These are phyloP conservation scores for Oncorhynchus clarkii DNA, from an alignment of 2,113 vertebrate species.

Conservation along the genomic window DNA sequence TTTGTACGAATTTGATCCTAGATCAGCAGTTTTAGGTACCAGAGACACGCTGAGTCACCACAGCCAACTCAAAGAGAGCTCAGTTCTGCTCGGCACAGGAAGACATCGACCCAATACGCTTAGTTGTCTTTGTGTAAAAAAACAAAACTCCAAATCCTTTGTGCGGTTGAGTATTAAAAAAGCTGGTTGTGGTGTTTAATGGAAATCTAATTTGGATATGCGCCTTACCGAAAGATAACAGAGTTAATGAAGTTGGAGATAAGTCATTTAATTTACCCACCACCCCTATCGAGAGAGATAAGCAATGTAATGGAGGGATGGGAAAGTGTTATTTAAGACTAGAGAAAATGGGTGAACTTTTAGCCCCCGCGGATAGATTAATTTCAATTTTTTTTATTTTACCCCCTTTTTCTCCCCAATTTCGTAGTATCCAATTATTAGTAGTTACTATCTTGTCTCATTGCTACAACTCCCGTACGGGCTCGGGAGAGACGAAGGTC, in stretches of 20 bases:
- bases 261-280: constrained; percentile 67
- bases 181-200: constrained; percentile 38
- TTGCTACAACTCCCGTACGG: too few relatives aligned
- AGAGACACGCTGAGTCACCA: constrained; percentile 17
- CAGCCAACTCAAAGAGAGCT: constrained; percentile 36
- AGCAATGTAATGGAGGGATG: constrained; percentile 41
- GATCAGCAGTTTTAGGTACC: not conserved
- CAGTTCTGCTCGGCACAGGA: constrained; percentile 12
- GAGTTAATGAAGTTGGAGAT: constrained; percentile 64
- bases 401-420: too few relatives aligned
- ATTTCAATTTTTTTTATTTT: too few relatives aligned
- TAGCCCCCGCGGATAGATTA: constrained; percentile 13
- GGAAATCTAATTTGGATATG: constrained; percentile 61
- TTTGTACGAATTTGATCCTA: not conserved
- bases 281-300: constrained; percentile 54
- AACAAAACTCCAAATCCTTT: constrained; percentile 11
- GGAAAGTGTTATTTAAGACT: constrained; percentile 37
- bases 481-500: too few relatives aligned
- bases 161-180: constrained; percentile 1
- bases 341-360: constrained; percentile 34
- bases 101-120: constrained; percentile 16
- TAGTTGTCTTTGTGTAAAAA: constrained; percentile 10
- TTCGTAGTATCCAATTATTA: too few relatives aligned
- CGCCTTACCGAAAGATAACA: constrained; percentile 57
- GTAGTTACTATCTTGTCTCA: too few relatives aligned